Evolutionary conservation across 2,797 vertebrate species (phyloP), one percentile per base, ranked within the genome.

Genomic region (Hapalemur alaotrensis): DNA sequence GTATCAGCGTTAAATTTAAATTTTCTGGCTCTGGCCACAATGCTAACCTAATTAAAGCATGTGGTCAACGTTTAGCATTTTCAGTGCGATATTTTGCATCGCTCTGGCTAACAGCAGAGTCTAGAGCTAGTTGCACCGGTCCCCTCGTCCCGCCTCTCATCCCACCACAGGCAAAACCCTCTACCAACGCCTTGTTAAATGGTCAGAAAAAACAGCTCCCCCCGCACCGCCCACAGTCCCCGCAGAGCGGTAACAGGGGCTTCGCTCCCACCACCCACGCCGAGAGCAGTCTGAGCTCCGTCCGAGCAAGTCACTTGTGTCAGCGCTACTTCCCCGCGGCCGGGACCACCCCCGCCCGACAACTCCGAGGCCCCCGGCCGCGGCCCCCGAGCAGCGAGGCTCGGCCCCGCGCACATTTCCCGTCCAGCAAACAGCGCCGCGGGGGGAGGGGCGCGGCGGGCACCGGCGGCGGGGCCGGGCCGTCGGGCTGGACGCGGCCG

Each of bases 341-440:
- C 46, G 50, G 82, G 88, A 38, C 43, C 50, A 50, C 54, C 17
- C 20, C 35, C 46, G 84, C 84, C 92, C 67, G 32, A 50, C 94
- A 93, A 91, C 93, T 96, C 93, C 38, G 7, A 46, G 43, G 35
- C 69, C 73, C 83, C 76, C 80, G 59, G 35, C 86, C 83, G 76
- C 84, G 57, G 72, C 81, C 70, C 94, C 92, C 82, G 82, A 95
- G 70, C 93, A 93, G 96, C 96, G 97, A 57, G 79, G 92, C 96
- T 65, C 94, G 81, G 97, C 95, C 97, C 95, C 96, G 93, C 96
- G 93, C 98, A 95, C 94, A 95, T 97, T 98, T 98, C 98, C 95
- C 98, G 98, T 98, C 98, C 98, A 95, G 97, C 96, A 70, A 95
- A 92, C 90, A 73, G 96, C 94, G 95, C 83, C 76, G 94, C 96